Conservation (phyloP, 2,113 vertebrate genomes). For the Heteronetta atricapilla region DNA sequence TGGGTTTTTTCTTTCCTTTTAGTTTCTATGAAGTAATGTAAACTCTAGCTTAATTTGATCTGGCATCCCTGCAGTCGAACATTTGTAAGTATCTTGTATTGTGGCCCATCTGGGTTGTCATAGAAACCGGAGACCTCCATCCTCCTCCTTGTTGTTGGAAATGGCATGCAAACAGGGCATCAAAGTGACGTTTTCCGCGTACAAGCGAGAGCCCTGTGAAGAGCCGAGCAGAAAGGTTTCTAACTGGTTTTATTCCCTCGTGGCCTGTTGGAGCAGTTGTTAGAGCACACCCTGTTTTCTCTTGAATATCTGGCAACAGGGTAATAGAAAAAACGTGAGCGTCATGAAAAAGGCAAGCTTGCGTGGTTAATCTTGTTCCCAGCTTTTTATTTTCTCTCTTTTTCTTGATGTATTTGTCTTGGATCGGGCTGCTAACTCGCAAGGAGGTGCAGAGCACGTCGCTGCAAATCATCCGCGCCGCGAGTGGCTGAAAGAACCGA, state of each 20-base stretch:
- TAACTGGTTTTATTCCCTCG: conserved; percentile 64
- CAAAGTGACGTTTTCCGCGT: conserved; percentile 75
- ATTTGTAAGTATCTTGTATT: conserved; percentile 81
- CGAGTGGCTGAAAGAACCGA: conserved; percentile 18
- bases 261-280: conserved; percentile 59
- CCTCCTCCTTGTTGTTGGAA: conserved; percentile 80
- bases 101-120: conserved; percentile 85
- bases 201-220: conserved; percentile 72
- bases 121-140: conserved; percentile 84
- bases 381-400: conserved; percentile 41
- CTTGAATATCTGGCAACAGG: conserved; percentile 63
- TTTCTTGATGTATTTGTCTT: conserved; percentile 5
- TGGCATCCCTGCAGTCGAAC: conserved; percentile 78
- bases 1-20: conserved; percentile 70
- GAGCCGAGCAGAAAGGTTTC: conserved; percentile 70
- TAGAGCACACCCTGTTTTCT: conserved; percentile 57
- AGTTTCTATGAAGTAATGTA: conserved; percentile 76
- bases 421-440: conserved; percentile 29
- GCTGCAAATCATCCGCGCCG: neutral
- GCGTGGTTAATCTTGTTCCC: conserved; percentile 44
- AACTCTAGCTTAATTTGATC: conserved; percentile 81
- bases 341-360: conserved; percentile 9
- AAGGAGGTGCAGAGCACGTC: conserved; percentile 18
- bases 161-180: conserved; percentile 81
- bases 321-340: conserved; percentile 50